Evolutionary conservation across 2,113 vertebrate species (phyloP).

Genomic region (Oreochromis spilurus): DNA sequence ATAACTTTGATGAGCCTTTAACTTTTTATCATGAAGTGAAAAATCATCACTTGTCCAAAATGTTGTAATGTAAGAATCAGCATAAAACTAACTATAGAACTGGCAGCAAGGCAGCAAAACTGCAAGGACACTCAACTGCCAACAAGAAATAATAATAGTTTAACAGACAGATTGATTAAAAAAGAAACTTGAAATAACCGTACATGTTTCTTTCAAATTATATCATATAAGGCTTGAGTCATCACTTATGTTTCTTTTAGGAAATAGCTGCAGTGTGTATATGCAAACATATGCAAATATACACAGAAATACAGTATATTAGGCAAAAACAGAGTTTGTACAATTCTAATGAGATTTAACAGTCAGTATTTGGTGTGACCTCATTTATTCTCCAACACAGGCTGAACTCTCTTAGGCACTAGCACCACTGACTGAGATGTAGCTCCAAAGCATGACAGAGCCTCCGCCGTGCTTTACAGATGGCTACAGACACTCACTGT

Average conservation of each 20-base stretch:
- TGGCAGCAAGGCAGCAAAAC: background rate
- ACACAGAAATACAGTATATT: background rate
- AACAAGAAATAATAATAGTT: background rate
- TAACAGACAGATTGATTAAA: background rate
- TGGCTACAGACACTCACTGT: background rate
- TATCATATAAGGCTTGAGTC: background rate
- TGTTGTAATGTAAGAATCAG: background rate
- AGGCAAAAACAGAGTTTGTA: background rate
- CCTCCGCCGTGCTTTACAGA: background rate
- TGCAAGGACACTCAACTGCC: background rate
- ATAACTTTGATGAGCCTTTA: background rate
- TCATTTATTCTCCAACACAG: background rate
- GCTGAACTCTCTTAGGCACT: background rate
- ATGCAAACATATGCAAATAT: background rate
- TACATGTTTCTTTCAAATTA: background rate
- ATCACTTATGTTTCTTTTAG: background rate
- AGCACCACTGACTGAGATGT: background rate
- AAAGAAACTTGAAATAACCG: background rate
- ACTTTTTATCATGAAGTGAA: background rate
- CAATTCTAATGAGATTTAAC: background rate
- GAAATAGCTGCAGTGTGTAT: accelerated
- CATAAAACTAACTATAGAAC: background rate
- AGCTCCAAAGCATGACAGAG: background rate
- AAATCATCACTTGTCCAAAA: background rate
- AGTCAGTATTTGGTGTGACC: background rate